A percentile compares a stretch with the other conserved stretches of the same genome.
These are phyloP conservation scores for Molossus molossus DNA, from an alignment of 2,797 vertebrate species.

Conservation along the genomic window DNA sequence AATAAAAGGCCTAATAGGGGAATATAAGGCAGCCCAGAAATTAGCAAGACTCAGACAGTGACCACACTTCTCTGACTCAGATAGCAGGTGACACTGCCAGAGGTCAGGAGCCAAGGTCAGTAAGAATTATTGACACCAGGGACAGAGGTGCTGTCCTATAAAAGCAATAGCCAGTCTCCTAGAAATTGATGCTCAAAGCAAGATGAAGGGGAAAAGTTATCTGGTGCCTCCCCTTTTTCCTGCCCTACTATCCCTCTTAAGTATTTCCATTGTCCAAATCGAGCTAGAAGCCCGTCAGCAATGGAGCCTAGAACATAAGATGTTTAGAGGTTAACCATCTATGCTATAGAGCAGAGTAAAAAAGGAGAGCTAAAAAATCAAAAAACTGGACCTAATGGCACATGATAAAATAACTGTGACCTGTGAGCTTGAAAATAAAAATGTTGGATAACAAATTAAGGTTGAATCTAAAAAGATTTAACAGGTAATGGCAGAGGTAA, in stretches of 20 bases:
- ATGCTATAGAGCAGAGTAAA: background rate
- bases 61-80: background rate
- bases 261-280: background rate
- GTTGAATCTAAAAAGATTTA: background rate
- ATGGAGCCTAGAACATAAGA: background rate
- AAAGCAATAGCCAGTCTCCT: background rate
- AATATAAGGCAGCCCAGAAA: background rate
- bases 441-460: background rate
- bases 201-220: background rate
- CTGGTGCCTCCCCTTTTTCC: background rate
- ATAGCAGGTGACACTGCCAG: background rate
- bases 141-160: background rate
- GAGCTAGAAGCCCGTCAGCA: constrained; percentile 30
- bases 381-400: background rate
- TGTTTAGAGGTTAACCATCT: background rate
- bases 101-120: background rate
- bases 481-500: background rate
- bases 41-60: constrained; percentile 10
- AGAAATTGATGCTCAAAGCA: background rate
- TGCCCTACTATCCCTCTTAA: background rate
- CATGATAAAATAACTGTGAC: background rate
- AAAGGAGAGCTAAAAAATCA: background rate
- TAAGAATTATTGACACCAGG: background rate
- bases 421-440: background rate
- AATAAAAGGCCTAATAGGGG: background rate